Evolutionary conservation across 1,140 invertebrate genomes (phyloP).

Genomic region (Drosophila triauraria): DNA sequence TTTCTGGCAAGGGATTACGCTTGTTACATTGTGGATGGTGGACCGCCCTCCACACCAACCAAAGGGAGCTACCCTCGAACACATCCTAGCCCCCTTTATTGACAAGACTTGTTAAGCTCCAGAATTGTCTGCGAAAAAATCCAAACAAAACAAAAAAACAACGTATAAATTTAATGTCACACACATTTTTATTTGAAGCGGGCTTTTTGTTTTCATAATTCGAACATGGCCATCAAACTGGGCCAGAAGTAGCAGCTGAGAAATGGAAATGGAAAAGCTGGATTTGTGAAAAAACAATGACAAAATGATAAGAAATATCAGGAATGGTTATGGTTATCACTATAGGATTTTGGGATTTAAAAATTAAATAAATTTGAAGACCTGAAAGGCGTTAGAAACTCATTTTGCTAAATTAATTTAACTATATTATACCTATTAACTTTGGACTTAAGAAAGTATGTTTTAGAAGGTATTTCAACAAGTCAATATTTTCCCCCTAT

Average conservation of each 20-base stretch:
- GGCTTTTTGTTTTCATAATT: conserved; percentile 42
- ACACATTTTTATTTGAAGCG: conserved; percentile 58
- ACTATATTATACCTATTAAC: too few relatives aligned
- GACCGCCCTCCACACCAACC: neutral
- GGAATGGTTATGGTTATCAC: neutral
- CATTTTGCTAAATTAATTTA: too few relatives aligned
- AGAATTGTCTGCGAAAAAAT: conserved; percentile 65
- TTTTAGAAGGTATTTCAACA: neutral
- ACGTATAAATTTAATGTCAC: conserved; percentile 66
- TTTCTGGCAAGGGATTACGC: conserved; percentile 75
- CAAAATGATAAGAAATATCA: neutral
- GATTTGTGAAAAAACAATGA: neutral
- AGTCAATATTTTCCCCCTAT: neutral
- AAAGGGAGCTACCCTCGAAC: conserved; percentile 10
- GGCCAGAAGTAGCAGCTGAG: conserved; percentile 38
- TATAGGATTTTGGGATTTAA: neutral
- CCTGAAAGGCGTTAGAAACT: too few relatives aligned
- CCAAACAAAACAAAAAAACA: conserved; percentile 16
- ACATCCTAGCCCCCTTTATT: conserved; percentile 45
- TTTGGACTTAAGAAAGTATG: too few relatives aligned
- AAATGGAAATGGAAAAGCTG: conserved; percentile 4
- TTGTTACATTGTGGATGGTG: conserved; percentile 60
- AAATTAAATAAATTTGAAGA: too few relatives aligned
- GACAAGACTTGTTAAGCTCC: conserved; percentile 76
- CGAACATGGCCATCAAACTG: conserved; percentile 37